A percentile compares a stretch with the other conserved stretches of the same genome.
These are phyloP conservation scores for Phoenoteleia sp. DNA, from an alignment of 2,888 invertebrate species.

Conservation along the genomic window DNA sequence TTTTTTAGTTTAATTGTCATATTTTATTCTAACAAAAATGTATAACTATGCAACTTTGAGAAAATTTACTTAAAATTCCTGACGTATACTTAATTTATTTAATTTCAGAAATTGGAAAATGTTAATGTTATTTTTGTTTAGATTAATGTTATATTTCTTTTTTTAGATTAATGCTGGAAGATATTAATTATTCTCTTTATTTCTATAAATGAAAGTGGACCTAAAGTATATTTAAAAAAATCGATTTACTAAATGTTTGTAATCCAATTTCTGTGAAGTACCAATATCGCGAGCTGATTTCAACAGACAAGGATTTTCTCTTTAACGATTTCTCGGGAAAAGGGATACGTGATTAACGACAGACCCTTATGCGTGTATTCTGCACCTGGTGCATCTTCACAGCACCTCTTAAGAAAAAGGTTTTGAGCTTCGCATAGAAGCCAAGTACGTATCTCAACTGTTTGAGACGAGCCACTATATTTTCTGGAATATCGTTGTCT, in stretches of 20 bases:
- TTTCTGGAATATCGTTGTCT: constrained; percentile 39
- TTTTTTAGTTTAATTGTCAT: no score
- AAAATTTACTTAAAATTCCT: no score
- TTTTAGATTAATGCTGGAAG: no score
- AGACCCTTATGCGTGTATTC: constrained; percentile 72
- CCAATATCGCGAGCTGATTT: constrained; percentile 26
- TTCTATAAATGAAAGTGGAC: no score
- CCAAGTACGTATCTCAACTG: constrained; percentile 34
- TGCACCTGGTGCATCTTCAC: constrained; percentile 77
- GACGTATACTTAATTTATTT: no score
- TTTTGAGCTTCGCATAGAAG: constrained; percentile 37
- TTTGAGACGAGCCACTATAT: constrained; percentile 43
- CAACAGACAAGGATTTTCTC: constrained; percentile 37
- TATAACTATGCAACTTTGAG: no score
- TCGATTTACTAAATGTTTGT: not conserved
- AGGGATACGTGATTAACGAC: constrained; percentile 75
- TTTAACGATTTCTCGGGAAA: constrained; percentile 70
- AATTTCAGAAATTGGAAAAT: no score
- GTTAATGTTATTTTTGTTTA: no score
- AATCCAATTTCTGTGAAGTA: constrained; percentile 38
- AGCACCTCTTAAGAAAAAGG: constrained; percentile 62
- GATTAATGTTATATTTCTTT: no score
- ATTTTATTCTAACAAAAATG: no score
- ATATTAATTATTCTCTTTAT: no score
- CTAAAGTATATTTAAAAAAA: no score